These are phyloP conservation scores for Teleogryllus occipitalis DNA, from an alignment of 1,140 invertebrate species.

Conservation along the genomic window DNA sequence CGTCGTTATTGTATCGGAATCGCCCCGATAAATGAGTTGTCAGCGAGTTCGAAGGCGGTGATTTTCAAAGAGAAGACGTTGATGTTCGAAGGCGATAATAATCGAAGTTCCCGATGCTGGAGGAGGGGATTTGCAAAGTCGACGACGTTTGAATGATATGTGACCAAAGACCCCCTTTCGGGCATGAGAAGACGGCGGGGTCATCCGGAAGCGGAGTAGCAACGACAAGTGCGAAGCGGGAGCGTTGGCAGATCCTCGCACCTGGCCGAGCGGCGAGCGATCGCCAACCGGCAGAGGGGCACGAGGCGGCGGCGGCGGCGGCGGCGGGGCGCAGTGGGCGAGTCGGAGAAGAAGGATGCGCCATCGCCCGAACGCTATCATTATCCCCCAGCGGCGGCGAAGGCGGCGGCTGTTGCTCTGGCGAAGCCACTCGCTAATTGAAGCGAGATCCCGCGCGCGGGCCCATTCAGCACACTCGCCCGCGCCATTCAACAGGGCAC, in stretches of 20 bases:
- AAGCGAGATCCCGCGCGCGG: background rate
- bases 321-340: background rate
- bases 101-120: too few species aligned
- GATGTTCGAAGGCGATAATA: too few species aligned
- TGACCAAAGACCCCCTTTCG: too few species aligned
- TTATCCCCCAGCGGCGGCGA: background rate
- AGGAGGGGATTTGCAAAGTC: too few species aligned
- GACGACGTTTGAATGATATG: too few species aligned
- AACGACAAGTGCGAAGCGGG: background rate
- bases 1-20: too few species aligned
- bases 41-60: too few species aligned
- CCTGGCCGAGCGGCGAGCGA: background rate
- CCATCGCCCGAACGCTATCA: background rate
- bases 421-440: background rate
- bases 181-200: too few species aligned
- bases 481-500: background rate
- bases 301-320: background rate
- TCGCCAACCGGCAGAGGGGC: background rate
- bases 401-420: too few species aligned
- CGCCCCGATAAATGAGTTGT: too few species aligned
- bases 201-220: too few species aligned
- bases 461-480: background rate
- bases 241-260: background rate
- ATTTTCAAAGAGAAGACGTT: too few species aligned
- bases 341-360: background rate